phyloP scores from a whole-genome alignment of 1,140 invertebrate species.

The Bombyx mandarina region DNA sequence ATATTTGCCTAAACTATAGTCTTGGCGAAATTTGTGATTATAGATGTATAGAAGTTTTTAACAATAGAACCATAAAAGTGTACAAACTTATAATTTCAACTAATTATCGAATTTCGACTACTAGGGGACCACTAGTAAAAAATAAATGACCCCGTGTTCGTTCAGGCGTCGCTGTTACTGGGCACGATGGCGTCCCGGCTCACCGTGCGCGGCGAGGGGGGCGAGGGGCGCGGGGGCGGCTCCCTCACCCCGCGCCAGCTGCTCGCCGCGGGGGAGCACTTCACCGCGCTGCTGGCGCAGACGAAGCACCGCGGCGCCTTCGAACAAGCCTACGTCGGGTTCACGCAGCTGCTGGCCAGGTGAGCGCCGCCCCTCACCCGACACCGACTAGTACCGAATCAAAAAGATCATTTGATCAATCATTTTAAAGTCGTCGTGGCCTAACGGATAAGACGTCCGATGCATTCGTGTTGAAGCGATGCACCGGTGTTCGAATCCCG shows the following conservation, averaged over 20 bases:
- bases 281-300: constrained; percentile 80
- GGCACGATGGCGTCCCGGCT: constrained; percentile 64
- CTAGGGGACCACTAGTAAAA: not conserved
- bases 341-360: constrained; percentile 79
- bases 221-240: constrained; percentile 7
- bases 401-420: too few species aligned
- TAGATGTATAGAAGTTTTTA: too few species aligned
- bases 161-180: constrained; percentile 67
- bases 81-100: too few species aligned
- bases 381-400: too few species aligned
- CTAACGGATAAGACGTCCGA: too few species aligned
- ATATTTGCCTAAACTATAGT: too few species aligned
- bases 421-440: too few species aligned
- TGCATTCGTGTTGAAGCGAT: too few species aligned
- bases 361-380: constrained; percentile 7
- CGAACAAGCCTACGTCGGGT: constrained; percentile 94
- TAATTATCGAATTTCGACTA: too few species aligned
- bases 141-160: not conserved
- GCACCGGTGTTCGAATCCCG: too few species aligned
- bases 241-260: constrained; percentile 57
- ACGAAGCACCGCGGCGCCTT: constrained; percentile 96
- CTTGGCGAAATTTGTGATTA: too few species aligned
- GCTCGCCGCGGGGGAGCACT: constrained; percentile 78
- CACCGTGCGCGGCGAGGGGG: constrained; percentile 28
- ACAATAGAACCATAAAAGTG: too few species aligned